These are phyloP conservation scores for Yponomeuta cagnagella DNA, from an alignment of 2,888 invertebrate species.

Conservation along the genomic window DNA sequence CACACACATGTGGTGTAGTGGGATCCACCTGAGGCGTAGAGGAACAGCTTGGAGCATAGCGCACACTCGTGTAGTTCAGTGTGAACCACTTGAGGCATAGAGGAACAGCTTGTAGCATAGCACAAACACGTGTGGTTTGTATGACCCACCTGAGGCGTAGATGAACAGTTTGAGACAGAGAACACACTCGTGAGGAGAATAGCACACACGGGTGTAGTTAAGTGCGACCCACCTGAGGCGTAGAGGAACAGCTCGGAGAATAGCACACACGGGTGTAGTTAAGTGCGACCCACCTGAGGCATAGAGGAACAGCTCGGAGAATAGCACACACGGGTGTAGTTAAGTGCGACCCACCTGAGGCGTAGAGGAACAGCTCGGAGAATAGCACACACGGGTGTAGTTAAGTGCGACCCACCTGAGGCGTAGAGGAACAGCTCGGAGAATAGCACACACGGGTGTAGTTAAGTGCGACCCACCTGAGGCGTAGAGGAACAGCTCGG, in stretches of 20 bases:
- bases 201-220: neutral
- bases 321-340: neutral
- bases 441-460: neutral
- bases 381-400: neutral
- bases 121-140: neutral
- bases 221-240: conserved; percentile 28
- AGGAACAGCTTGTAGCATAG: conserved; percentile 25
- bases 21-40: conserved; percentile 38
- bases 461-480: conserved; percentile 21
- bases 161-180: conserved; percentile 36
- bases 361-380: neutral
- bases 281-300: conserved; percentile 30
- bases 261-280: conserved; percentile 28
- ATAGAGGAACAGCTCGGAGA: conserved; percentile 40
- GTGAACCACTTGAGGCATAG: conserved; percentile 35
- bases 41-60: conserved; percentile 79
- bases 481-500: conserved; percentile 75
- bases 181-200: no score
- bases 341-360: neutral
- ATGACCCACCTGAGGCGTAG: conserved; percentile 35
- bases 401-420: conserved; percentile 21
- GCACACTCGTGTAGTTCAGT: no score
- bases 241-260: conserved; percentile 78
- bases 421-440: conserved; percentile 69
- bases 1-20: no score